These are phyloP conservation scores for Syrmaticus mikado DNA, from an alignment of 2,113 vertebrate species.

Conservation along the genomic window DNA sequence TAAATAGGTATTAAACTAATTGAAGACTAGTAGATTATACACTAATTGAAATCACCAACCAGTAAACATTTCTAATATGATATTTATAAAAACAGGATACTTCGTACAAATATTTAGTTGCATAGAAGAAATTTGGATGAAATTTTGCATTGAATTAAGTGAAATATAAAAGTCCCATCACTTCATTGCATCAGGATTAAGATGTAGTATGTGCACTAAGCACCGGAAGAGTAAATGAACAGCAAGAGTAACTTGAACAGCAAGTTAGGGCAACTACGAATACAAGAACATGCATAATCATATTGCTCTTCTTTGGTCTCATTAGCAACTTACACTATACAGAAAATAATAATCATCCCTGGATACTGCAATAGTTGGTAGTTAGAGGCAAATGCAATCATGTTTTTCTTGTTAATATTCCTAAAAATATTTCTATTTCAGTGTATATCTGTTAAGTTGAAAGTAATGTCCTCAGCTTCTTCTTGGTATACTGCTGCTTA, in stretches of 20 bases:
- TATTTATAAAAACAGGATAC: slow-evolving; percentile 20
- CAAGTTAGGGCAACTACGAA: not conserved
- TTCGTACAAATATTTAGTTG: slow-evolving; percentile 3
- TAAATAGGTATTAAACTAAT: slow-evolving; percentile 8
- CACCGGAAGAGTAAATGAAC: not conserved
- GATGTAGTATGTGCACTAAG: not conserved
- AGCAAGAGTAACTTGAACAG: not conserved
- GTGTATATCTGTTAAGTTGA: rapidly evolving
- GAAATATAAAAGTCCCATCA: not conserved
- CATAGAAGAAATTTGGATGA: slow-evolving; percentile 17
- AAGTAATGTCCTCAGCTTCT: not conserved
- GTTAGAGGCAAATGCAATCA: not conserved
- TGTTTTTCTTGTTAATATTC: not conserved
- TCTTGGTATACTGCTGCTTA: not conserved
- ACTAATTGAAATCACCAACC: slow-evolving; percentile 46
- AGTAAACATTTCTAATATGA: slow-evolving; percentile 42
- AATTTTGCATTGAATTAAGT: slow-evolving; percentile 12
- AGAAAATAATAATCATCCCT: not conserved
- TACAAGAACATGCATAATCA: not conserved
- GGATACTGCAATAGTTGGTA: not conserved
- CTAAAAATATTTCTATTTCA: not conserved
- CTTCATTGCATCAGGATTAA: slow-evolving; percentile 17
- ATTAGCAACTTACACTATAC: not conserved
- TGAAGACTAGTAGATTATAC: not conserved
- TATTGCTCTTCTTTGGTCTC: not conserved